These are phyloP conservation scores for Sphaerophoria taeniata DNA, from an alignment of 2,888 invertebrate species.

Conservation along the genomic window DNA sequence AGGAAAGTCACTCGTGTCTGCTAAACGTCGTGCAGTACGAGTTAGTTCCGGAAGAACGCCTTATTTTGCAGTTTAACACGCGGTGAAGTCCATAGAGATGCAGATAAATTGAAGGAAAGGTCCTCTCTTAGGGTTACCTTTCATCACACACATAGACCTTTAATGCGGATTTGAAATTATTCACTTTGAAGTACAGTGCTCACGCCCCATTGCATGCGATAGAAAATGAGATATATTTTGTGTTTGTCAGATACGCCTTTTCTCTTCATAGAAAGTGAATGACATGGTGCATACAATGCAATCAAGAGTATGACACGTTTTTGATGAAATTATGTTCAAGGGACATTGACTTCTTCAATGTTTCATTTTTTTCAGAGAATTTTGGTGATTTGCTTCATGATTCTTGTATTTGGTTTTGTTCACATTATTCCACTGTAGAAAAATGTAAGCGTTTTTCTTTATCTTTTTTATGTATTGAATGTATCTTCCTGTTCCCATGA, in stretches of 20 bases:
- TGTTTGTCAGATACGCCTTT: conserved; percentile 59
- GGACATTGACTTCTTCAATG: conserved; percentile 23
- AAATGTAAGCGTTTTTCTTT: too few species aligned
- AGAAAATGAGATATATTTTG: conserved; percentile 60
- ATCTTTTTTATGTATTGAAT: too few species aligned
- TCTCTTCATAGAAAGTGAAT: not conserved
- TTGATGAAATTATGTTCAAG: conserved; percentile 17
- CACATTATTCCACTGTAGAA: too few species aligned
- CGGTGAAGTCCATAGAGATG: not conserved
- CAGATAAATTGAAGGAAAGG: not conserved
- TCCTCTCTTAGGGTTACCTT: not conserved
- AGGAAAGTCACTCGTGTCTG: conserved; percentile 72
- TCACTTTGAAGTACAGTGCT: conserved; percentile 53
- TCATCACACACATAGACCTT: not conserved
- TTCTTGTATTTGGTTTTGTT: too few species aligned
- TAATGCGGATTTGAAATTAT: conserved; percentile 38
- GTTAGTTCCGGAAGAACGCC: conserved; percentile 72
- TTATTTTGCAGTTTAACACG: conserved; percentile 59
- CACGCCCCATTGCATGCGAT: conserved; percentile 66
- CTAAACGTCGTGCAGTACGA: conserved; percentile 72
- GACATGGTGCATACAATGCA: conserved; percentile 2
- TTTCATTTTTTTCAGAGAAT: too few species aligned
- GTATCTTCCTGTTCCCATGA: too few species aligned
- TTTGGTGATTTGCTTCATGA: too few species aligned
- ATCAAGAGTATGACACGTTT: conserved; percentile 10